phyloP scores from a whole-genome alignment of 2,797 vertebrate species.

The Eupleurogrammus muticus region DNA sequence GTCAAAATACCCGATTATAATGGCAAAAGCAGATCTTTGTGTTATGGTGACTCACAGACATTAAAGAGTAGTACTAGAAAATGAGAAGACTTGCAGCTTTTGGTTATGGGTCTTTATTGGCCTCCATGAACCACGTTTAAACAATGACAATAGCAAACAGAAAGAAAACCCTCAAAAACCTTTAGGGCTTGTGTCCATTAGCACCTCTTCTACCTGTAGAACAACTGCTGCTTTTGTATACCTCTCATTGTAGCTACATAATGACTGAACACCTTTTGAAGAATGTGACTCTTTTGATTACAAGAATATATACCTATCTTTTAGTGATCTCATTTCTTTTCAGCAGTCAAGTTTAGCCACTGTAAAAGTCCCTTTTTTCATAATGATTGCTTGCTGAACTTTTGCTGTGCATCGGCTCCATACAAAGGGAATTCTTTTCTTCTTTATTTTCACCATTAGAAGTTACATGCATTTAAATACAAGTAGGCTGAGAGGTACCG shows the following conservation, averaged over 20 bases:
- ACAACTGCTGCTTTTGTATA: slow-evolving; percentile 17
- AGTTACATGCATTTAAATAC: slow-evolving; percentile 2
- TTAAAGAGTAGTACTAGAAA: slow-evolving; percentile 31
- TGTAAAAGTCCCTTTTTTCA: slow-evolving; percentile 5
- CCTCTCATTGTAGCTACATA: slow-evolving; percentile 17
- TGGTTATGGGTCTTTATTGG: slow-evolving; percentile 75
- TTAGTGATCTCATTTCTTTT: slow-evolving; percentile 1
- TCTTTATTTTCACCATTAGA: slow-evolving; percentile 1
- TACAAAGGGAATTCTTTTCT: slow-evolving; percentile 9
- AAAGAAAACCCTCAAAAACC: slow-evolving; percentile 29
- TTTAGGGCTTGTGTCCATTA: slow-evolving; percentile 32
- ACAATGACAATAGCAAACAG: slow-evolving; percentile 72
- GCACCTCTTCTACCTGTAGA: slow-evolving; percentile 35
- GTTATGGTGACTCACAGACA: neutral
- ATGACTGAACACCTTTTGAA: slow-evolving; percentile 14
- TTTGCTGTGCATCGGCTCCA: slow-evolving; percentile 28
- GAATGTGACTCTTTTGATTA: slow-evolving; percentile 1
- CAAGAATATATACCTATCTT: slow-evolving; percentile 2
- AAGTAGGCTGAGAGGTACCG: neutral
- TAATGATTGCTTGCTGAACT: slow-evolving; percentile 17
- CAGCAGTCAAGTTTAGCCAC: slow-evolving; percentile 16
- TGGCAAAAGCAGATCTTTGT: neutral
- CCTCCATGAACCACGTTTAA: slow-evolving; percentile 67
- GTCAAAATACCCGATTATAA: neutral
- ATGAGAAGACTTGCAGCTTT: slow-evolving; percentile 30